phyloP scores from a whole-genome alignment of 1,140 invertebrate genomes.

The Euura saliciscinereae region DNA sequence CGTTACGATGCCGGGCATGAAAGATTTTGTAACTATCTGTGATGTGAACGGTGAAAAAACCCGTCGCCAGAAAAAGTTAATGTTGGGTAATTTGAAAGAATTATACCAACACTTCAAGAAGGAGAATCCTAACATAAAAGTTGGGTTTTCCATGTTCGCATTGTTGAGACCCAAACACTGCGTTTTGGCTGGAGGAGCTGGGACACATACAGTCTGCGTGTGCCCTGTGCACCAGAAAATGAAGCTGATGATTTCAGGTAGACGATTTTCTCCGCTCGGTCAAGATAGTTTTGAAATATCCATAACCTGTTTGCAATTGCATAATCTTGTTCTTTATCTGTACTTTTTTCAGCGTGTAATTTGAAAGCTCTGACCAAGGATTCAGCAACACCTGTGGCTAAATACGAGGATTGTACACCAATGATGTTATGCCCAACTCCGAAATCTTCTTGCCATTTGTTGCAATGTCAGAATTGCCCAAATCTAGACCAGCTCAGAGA shows the following conservation, averaged over 20 bases:
- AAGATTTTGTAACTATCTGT: slow-evolving; percentile 21
- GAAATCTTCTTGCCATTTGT: slow-evolving; percentile 11
- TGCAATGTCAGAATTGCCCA: slow-evolving; percentile 10
- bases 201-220: slow-evolving; percentile 32
- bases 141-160: slow-evolving; percentile 31
- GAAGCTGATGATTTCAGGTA: slow-evolving; percentile 29
- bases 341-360: slow-evolving; percentile 15
- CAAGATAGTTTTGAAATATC: neutral
- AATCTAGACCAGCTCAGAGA: slow-evolving; percentile 1
- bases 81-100: slow-evolving; percentile 23
- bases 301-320: slow-evolving; percentile 16
- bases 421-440: slow-evolving; percentile 12
- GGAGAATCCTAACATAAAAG: slow-evolving; percentile 13
- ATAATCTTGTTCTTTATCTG: slow-evolving; percentile 12
- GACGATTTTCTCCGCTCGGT: neutral
- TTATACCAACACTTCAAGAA: slow-evolving; percentile 15
- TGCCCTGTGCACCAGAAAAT: slow-evolving; percentile 33
- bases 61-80: slow-evolving; percentile 20
- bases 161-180: slow-evolving; percentile 30
- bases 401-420: slow-evolving; percentile 8
- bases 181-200: slow-evolving; percentile 28
- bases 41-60: slow-evolving; percentile 20
- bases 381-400: slow-evolving; percentile 2
- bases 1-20: slow-evolving; percentile 20
- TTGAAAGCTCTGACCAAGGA: slow-evolving; percentile 9